Percentiles rank a stretch among this genome's conserved stretches.
Conservation (phyloP, 2,888 invertebrate genomes). For the Dimorphilus gyrociliatus region DNA sequence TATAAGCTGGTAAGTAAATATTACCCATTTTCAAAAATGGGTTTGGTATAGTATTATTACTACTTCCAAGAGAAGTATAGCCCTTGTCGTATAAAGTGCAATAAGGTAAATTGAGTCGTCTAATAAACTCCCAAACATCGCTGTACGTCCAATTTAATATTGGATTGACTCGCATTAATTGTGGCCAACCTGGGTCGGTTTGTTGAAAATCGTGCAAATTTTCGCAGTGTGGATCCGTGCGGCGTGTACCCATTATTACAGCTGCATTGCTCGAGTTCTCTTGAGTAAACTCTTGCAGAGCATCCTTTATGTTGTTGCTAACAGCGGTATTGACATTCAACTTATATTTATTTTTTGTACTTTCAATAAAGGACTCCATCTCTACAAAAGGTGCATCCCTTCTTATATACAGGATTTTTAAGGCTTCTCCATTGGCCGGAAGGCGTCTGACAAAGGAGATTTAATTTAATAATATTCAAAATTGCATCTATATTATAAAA, state of each 20-base stretch:
- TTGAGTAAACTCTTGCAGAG: constrained; percentile 48
- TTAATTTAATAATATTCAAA: constrained; percentile 11
- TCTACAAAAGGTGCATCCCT: constrained; percentile 66
- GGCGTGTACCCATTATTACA: constrained; percentile 76
- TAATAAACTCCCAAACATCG: constrained; percentile 77
- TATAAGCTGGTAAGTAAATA: constrained; percentile 57
- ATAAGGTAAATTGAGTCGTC: constrained; percentile 62
- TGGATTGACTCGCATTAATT: constrained; percentile 69
- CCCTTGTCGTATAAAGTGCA: constrained; percentile 78
- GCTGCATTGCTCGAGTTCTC: constrained; percentile 51
- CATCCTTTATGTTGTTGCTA: constrained; percentile 47
- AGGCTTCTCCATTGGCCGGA: constrained; percentile 16
- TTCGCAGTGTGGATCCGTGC: constrained; percentile 65
- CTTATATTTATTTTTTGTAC: constrained; percentile 52
- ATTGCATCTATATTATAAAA: not conserved
- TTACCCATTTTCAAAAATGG: constrained; percentile 47
- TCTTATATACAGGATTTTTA: constrained; percentile 62
- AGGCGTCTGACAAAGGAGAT: not conserved
- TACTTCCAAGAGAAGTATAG: constrained; percentile 73
- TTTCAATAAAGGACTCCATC: constrained; percentile 59
- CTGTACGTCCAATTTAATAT: constrained; percentile 78
- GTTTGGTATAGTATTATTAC: constrained; percentile 62
- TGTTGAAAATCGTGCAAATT: no score
- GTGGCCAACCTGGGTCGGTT: constrained; percentile 80
- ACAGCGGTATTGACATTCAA: constrained; percentile 52